These are phyloP conservation scores for Cotesia chilonis DNA, from an alignment of 1,140 invertebrate genomes.

Conservation along the genomic window DNA sequence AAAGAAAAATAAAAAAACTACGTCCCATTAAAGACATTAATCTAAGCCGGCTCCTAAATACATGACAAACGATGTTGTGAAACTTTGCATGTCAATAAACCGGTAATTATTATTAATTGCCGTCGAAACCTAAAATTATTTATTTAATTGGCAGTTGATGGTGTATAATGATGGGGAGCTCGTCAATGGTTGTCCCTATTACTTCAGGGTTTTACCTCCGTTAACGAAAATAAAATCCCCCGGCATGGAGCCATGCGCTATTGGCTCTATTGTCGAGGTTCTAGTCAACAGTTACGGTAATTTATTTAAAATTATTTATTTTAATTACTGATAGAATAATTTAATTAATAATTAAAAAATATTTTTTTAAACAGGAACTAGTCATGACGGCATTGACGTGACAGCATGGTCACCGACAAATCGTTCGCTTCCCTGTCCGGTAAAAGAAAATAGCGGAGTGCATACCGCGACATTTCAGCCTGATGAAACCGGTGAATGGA, in stretches of 20 bases:
- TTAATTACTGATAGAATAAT: background rate
- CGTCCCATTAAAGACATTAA: slow-evolving; percentile 18
- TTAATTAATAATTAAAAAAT: slow-evolving; percentile 8
- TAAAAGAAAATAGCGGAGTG: slow-evolving; percentile 80
- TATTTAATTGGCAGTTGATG: slow-evolving; percentile 65
- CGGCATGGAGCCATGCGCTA: slow-evolving; percentile 92
- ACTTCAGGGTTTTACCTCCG: slow-evolving; percentile 87
- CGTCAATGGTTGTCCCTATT: slow-evolving; percentile 76
- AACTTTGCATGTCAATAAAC: background rate
- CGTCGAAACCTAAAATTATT: background rate
- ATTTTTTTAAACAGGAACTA: slow-evolving; percentile 72
- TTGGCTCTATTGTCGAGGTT: slow-evolving; percentile 94
- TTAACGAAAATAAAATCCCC: slow-evolving; percentile 85
- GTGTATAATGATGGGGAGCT: slow-evolving; percentile 73
- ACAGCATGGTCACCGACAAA: slow-evolving; percentile 90
- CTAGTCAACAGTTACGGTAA: slow-evolving; percentile 86
- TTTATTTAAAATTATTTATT: slow-evolving; percentile 39
- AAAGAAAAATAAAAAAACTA: slow-evolving; percentile 7
- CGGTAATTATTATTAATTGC: background rate
- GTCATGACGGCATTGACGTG: slow-evolving; percentile 84
- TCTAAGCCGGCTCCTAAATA: background rate
- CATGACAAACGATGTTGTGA: slow-evolving; percentile 13
- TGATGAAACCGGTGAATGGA: slow-evolving; percentile 96
- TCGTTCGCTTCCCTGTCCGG: slow-evolving; percentile 76
- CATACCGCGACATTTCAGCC: slow-evolving; percentile 96